Base-by-base conservation (phyloP, 1,140 invertebrate genomes). In the Helicoverpa zea region DNA sequence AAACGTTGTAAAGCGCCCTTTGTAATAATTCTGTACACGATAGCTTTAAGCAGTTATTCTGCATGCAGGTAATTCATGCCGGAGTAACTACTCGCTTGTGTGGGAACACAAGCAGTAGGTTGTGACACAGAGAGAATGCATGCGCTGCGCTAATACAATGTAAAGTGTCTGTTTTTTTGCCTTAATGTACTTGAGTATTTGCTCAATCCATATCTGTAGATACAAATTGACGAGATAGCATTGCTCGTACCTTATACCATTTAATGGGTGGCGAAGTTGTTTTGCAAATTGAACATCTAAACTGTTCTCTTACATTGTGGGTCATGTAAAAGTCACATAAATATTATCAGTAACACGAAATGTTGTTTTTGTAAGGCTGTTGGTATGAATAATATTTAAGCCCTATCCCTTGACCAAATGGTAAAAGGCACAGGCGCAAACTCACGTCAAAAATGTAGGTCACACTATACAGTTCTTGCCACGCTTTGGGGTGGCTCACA, bases 91-190 rank as follows among this genome's bases (percentile, higher is more conserved):
- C 29, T 59, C 61, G 73, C 56, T 75, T 61, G 72, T 16, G 72
- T 59, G 30, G 52, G 56, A 61, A 47, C 72, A 43, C 66, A 35
- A 51, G 70, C 52, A 73, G 43, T 56, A 14, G 29, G 66, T 51
- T 29, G 70, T 43, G 68, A 43, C 52, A 43, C 52, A 11, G 51
- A 72, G 68, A 72, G 52, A 56, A 30, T 58, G 29, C 29, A 35
- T 49, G 56, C 56, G 73, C 30, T 61, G 29, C 56, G 73, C 54
- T 75, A 61, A 61, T 10, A 61, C 51, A 75, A 47, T 75, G 73
- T 75, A 75, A 75, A 18, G 16, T 49, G 14, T 18, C 54, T 12
- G 2, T 2, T 70, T 52, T 35, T 70, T 47, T 52, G 66, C 66
- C 29, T 52, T 11, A 16, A 3, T 12, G 4, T 29, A 12, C 63